Conservation (phyloP, 2,888 invertebrate genomes). For the Bellardia pandia region DNA sequence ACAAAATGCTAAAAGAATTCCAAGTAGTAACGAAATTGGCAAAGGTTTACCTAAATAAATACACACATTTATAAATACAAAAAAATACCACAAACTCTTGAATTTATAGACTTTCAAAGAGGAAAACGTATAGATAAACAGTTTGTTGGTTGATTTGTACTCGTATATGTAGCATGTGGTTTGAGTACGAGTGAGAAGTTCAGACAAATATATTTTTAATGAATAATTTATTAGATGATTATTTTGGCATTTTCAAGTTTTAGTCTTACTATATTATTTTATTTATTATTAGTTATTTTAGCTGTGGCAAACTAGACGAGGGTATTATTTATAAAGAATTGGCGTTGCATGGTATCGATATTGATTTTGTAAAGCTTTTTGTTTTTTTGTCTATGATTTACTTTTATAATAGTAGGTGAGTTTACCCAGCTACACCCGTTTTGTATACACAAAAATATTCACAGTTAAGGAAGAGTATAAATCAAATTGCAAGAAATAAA, state of each 20-base stretch:
- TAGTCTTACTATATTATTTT: neutral
- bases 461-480: neutral
- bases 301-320: neutral
- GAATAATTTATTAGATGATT: conserved; percentile 59
- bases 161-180: neutral
- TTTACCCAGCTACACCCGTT: neutral
- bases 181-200: neutral
- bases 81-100: neutral
- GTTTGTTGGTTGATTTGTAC: neutral
- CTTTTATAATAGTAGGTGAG: neutral
- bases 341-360: conserved; percentile 8
- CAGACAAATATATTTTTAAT: conserved; percentile 14
- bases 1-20: conserved; percentile 25
- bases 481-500: neutral
- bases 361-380: conserved; percentile 35
- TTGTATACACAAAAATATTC: neutral
- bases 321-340: neutral
- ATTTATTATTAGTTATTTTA: neutral
- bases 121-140: neutral
- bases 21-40: neutral
- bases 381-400: neutral
- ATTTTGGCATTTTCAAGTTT: conserved; percentile 44
- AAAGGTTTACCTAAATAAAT: neutral
- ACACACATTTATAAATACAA: neutral
- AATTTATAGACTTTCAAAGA: neutral